These are phyloP conservation scores for Papilio demoleus DNA, from an alignment of 2,888 invertebrate genomes.

Conservation along the genomic window DNA sequence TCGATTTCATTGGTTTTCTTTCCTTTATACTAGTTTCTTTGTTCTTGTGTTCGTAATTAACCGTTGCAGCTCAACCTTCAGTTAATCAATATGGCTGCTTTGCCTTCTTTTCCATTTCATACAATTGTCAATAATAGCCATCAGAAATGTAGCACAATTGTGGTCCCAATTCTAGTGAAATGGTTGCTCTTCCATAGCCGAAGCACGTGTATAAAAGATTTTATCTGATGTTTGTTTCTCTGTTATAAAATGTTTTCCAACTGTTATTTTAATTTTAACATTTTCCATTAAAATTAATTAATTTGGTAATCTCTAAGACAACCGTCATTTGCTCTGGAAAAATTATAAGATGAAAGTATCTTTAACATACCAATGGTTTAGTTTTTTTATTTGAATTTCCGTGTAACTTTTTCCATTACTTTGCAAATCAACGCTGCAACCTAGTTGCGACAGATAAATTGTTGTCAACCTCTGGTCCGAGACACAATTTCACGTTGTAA, in stretches of 20 bases:
- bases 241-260: too few species aligned
- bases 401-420: background rate
- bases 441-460: conserved; percentile 7
- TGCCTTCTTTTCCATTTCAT: background rate
- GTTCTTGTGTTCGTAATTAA: conserved; percentile 5
- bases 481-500: background rate
- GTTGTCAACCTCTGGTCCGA: background rate
- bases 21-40: background rate
- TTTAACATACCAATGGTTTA: background rate
- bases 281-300: too few species aligned
- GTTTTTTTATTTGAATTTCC: background rate
- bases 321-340: too few species aligned
- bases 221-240: too few species aligned
- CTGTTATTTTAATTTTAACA: too few species aligned
- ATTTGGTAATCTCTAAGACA: too few species aligned
- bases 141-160: background rate
- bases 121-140: background rate
- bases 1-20: background rate
- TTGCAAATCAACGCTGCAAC: conserved; percentile 1
- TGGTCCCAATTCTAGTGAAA: background rate
- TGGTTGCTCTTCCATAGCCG: too few species aligned
- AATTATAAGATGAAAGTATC: too few species aligned
- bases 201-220: too few species aligned
- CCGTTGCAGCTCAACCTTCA: background rate
- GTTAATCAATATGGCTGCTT: background rate